Evolutionary conservation across 2,888 invertebrate species (phyloP).

Genomic region (Meloe dianella): DNA sequence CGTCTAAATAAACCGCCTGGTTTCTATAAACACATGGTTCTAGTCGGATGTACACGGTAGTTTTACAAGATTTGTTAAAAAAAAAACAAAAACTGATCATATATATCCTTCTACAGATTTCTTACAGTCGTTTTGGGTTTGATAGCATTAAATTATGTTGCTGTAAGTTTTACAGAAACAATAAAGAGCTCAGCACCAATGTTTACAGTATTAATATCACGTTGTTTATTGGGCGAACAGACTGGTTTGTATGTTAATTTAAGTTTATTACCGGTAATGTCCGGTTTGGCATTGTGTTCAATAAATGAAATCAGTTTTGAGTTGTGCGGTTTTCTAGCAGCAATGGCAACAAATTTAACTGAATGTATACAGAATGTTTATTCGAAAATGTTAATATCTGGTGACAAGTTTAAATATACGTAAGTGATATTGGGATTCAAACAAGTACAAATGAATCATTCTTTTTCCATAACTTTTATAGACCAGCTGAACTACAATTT

Average conservation of each 20-base stretch:
- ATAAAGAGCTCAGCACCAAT: constrained; percentile 82
- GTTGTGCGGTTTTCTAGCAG: constrained; percentile 73
- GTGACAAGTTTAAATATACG: constrained; percentile 76
- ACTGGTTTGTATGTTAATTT: constrained; percentile 72
- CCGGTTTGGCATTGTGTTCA: constrained; percentile 76
- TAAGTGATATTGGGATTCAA: no score
- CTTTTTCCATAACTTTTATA: constrained; percentile 54
- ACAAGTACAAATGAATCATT: no score
- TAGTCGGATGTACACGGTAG: constrained; percentile 75
- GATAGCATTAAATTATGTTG: constrained; percentile 77
- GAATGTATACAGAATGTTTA: constrained; percentile 83
- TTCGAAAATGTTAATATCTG: constrained; percentile 78
- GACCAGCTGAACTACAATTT: constrained; percentile 79
- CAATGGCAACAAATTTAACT: constrained; percentile 78
- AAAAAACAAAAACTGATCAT: not conserved
- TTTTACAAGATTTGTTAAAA: not conserved
- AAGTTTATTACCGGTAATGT: constrained; percentile 78
- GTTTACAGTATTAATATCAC: constrained; percentile 77
- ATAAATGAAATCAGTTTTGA: constrained; percentile 80
- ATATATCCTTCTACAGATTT: constrained; percentile 63
- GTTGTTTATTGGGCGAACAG: constrained; percentile 68
- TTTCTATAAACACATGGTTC: constrained; percentile 74
- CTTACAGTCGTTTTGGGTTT: constrained; percentile 76
- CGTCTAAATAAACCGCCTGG: constrained; percentile 68
- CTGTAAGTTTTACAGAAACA: constrained; percentile 82